phyloP scores from a whole-genome alignment of 2,888 invertebrate species.

The Megalurothrips usitatus region DNA sequence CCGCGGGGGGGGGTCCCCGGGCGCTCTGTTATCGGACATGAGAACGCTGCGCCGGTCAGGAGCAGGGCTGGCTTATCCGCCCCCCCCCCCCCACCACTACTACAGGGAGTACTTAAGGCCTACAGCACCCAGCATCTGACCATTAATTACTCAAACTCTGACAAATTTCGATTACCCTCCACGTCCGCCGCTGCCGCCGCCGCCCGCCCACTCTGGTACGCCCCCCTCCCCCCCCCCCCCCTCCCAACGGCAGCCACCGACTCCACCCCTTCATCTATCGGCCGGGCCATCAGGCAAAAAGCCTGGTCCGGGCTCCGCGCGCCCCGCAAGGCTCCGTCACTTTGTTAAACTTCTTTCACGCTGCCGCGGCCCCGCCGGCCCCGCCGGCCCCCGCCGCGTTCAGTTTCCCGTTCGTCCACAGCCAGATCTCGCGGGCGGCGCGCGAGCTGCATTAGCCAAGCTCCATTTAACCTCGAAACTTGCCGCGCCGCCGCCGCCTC shows the following conservation, averaged over 20 bases:
- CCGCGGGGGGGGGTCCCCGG: no score
- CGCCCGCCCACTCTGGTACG: no score
- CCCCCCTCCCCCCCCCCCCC: not conserved
- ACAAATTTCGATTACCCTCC: constrained; percentile 10
- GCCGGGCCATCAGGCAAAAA: constrained; percentile 1
- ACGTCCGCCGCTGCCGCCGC: no score
- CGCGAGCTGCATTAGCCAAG: not conserved
- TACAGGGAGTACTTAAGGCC: not conserved
- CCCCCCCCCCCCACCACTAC: not conserved
- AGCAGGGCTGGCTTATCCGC: not conserved
- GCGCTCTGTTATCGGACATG: not conserved
- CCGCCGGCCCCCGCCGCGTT: no score
- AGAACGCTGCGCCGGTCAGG: not conserved
- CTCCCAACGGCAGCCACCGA: not conserved
- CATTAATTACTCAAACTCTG: constrained; percentile 25
- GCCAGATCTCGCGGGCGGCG: not conserved
- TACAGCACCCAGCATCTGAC: not conserved
- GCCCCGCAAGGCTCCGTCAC: not conserved
- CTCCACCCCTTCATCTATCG: not conserved
- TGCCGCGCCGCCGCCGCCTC: not conserved
- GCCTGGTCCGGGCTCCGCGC: not conserved
- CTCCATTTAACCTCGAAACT: constrained; percentile 23
- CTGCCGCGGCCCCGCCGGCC: not conserved
- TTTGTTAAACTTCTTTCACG: constrained; percentile 23
- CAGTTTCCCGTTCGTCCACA: no score